Evolutionary conservation across 2,113 vertebrate species (phyloP).

Genomic region (cattle (Bos taurus)): ARS-UCD2.0 NC_037333.1:106871501-106872000

Average conservation of each 20-base stretch:
- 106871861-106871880: background rate
- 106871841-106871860: background rate
- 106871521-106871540: background rate
- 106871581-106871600: background rate
- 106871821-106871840: background rate
- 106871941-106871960: background rate
- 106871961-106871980: background rate
- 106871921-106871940: background rate
- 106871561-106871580: background rate
- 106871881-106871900: background rate
- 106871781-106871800: background rate
- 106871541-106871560: background rate
- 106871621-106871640: background rate
- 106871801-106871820: background rate
- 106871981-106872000: constrained; percentile 29
- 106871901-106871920: background rate
- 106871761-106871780: background rate
- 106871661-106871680: rapidly evolving
- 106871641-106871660: background rate
- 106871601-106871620: background rate
- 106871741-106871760: background rate
- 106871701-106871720: background rate
- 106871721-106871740: background rate
- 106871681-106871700: background rate
- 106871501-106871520: background rate